These are phyloP conservation scores for Drosophila hawaiiensis DNA, from an alignment of 2,888 invertebrate species.

Conservation along the genomic window DNA sequence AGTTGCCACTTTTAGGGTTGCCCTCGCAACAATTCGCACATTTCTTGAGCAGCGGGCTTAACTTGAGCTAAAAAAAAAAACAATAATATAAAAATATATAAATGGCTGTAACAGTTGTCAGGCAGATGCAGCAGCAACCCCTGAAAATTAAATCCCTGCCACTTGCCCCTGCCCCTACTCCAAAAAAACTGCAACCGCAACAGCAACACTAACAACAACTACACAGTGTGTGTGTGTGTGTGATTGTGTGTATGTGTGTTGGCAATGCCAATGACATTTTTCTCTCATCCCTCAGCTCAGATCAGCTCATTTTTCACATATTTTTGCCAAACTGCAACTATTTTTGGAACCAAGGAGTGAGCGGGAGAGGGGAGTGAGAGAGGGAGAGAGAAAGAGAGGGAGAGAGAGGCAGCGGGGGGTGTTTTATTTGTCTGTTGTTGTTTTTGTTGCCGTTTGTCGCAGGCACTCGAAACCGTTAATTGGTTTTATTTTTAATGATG, in stretches of 20 bases:
- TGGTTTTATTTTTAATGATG: slow-evolving; percentile 79
- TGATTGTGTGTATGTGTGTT: slow-evolving; percentile 27
- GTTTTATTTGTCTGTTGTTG: slow-evolving; percentile 21
- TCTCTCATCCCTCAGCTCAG: slow-evolving; percentile 30
- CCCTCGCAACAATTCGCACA: slow-evolving; percentile 22
- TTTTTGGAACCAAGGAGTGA: slow-evolving; percentile 55
- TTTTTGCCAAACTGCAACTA: slow-evolving; percentile 75
- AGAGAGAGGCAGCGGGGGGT: slow-evolving; percentile 13
- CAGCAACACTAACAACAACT: slow-evolving; percentile 50
- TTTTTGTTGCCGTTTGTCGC: slow-evolving; percentile 24
- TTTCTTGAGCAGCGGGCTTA: slow-evolving; percentile 38
- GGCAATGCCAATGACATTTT: slow-evolving; percentile 73
- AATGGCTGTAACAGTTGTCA: slow-evolving; percentile 42
- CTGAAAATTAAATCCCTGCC: slow-evolving; percentile 4
- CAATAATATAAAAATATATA: neutral
- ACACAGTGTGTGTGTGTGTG: slow-evolving; percentile 7
- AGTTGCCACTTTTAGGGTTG: slow-evolving; percentile 25
- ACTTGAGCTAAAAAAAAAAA: slow-evolving; percentile 23
- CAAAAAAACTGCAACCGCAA: slow-evolving; percentile 53
- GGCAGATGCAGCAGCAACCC: slow-evolving; percentile 60
- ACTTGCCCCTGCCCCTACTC: slow-evolving; percentile 12
- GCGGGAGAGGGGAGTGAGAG: slow-evolving; percentile 5
- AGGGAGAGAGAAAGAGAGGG: neutral
- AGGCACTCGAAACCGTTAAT: slow-evolving; percentile 74
- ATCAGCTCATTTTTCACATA: slow-evolving; percentile 50